phyloP scores from a whole-genome alignment of 30 jellyfish, hydroid and myxozoan species.

The Aurelia sp. region DNA sequence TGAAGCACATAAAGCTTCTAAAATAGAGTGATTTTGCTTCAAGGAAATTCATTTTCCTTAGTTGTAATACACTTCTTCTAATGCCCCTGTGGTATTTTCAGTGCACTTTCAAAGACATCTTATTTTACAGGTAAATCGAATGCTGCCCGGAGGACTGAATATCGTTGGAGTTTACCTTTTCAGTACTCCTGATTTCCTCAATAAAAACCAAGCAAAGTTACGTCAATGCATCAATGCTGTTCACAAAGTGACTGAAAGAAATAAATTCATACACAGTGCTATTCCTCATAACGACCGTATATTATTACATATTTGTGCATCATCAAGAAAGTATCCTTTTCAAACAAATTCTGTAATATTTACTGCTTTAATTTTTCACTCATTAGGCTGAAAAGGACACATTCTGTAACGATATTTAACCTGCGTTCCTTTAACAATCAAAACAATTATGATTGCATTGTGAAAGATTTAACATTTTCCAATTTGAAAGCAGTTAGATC shows the following conservation, averaged over 20 bases:
- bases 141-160: conserved; percentile 94
- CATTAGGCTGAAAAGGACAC: no score
- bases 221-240: conserved; percentile 66
- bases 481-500: no score
- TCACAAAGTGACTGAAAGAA: conserved; percentile 68
- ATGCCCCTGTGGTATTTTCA: neutral
- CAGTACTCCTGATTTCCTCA: conserved; percentile 74
- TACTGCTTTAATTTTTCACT: no score
- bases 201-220: conserved; percentile 66
- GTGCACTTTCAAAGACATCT: neutral
- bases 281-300: conserved; percentile 75
- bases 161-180: conserved; percentile 76
- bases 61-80: neutral
- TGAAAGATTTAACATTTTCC: no score
- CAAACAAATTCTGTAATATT: no score
- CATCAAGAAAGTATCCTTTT: conserved; percentile 85
- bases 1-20: no score
- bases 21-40: no score
- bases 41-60: no score
- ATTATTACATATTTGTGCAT: conserved; percentile 74
- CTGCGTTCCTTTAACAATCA: no score
- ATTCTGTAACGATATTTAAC: no score
- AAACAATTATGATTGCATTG: no score
- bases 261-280: conserved; percentile 40
- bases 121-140: conserved; percentile 67